Conservation (phyloP, 2,888 invertebrate species). For the Metalampra italica region DNA sequence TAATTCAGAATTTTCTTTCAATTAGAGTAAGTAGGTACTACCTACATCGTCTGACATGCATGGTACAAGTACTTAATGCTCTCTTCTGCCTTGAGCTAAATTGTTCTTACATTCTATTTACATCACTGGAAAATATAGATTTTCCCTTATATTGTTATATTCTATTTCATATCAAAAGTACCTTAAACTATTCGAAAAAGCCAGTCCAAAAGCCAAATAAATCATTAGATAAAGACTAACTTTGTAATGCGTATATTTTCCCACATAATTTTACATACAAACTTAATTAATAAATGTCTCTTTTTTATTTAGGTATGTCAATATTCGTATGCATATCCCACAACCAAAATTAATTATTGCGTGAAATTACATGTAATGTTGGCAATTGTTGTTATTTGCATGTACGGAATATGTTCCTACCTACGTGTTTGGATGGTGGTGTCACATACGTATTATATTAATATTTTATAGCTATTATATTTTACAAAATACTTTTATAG, state of each 20-base stretch:
- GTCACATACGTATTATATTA: slow-evolving; percentile 2
- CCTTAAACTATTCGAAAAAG: slow-evolving; percentile 62
- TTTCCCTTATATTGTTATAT: slow-evolving; percentile 31
- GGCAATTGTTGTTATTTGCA: background rate
- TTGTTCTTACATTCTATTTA: slow-evolving; percentile 18
- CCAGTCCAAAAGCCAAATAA: slow-evolving; percentile 68
- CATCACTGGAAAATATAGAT: slow-evolving; percentile 34
- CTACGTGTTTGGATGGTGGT: background rate
- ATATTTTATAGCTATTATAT: slow-evolving; percentile 24
- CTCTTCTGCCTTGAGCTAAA: slow-evolving; percentile 24
- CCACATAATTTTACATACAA: slow-evolving; percentile 72
- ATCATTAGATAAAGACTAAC: slow-evolving; percentile 68
- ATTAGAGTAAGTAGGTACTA: slow-evolving; percentile 22
- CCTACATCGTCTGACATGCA: slow-evolving; percentile 9
- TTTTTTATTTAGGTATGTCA: slow-evolving; percentile 19
- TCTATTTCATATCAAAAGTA: slow-evolving; percentile 49
- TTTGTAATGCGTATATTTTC: slow-evolving; percentile 77
- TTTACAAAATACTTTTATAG: slow-evolving; percentile 55
- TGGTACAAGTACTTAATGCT: slow-evolving; percentile 22
- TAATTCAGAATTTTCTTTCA: slow-evolving; percentile 51
- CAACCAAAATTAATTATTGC: slow-evolving; percentile 19
- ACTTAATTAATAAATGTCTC: slow-evolving; percentile 39
- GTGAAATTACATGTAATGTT: slow-evolving; percentile 3
- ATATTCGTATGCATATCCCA: slow-evolving; percentile 19
- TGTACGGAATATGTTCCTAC: background rate